Evolutionary conservation across 2,888 invertebrate genomes (phyloP), one percentile per base, ranked within the genome.

Genomic region (Cosmia pyralina): DNA sequence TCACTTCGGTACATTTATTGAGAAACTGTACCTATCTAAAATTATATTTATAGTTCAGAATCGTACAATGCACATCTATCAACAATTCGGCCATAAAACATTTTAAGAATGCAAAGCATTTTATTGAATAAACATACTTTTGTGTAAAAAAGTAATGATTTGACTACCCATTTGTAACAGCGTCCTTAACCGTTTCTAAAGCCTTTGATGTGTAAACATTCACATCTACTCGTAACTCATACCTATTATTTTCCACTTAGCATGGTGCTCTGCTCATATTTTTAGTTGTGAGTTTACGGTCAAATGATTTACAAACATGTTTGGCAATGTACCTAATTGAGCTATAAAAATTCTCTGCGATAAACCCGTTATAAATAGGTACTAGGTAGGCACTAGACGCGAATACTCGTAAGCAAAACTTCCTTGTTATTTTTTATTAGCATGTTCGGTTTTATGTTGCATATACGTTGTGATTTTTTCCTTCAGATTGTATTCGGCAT

Each of bases 291-390:
- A 50, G 66, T 80, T 57, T 64, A 72, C 34, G 41, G 53, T 41
- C 58, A 74, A 66, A 74, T 76, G 64, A 82, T 77, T 84, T 72
- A 75, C 71, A 63, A 74, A 68, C 65, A 72, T 71, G 70, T 74
- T 84, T 85, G 81, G 78, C 78, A 81, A 73, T 76, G 75, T 69
- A 77, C 78, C 69, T 83, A 85, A 85, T 83, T 78, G 74, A 74
- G 74, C 69, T 50, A 75, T 78, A 85, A 78, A 78, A 76, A 73
- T 68, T 78, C 72, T 69, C 44, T 34, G 28, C 75, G 60, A 69
- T 65, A 65, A 69, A 66, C 60, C 69, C 38, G 59, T 65, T 75
- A 60, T 71, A 78, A 74, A 66, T 78, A 82, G 62, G 66, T 53
- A 63, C 59, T 78, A 82, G 62, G 66, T 53, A 63, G 59, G 66